These are phyloP conservation scores for Urophycis tenuis DNA, from an alignment of 2,797 vertebrate species.

Conservation along the genomic window DNA sequence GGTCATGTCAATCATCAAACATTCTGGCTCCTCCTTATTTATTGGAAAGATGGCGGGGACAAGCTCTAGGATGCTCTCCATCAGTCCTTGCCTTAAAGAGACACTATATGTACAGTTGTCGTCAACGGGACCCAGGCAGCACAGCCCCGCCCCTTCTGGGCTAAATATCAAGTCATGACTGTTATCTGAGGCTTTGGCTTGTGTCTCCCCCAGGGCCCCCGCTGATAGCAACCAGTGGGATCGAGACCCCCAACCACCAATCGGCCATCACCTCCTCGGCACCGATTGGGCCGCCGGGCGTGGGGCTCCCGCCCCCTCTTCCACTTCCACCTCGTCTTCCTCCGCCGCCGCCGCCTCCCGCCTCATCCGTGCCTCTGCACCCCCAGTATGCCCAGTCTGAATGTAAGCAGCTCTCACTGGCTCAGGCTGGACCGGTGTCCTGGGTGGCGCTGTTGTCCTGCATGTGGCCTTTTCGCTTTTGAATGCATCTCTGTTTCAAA, in stretches of 20 bases:
- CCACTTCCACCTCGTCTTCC: constrained; percentile 61
- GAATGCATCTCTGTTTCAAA: constrained; percentile 1
- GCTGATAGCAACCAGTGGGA: constrained; percentile 80
- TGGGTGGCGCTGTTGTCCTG: background rate
- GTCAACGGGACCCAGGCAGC: no score
- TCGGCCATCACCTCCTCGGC: constrained; percentile 61
- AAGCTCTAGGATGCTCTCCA: background rate
- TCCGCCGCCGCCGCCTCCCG: constrained; percentile 58
- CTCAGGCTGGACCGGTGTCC: constrained; percentile 38
- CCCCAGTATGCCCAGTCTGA: constrained; percentile 93
- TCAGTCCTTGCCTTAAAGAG: background rate
- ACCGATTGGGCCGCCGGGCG: constrained; percentile 66
- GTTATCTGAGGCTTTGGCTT: constrained; percentile 54
- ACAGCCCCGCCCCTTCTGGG: no score
- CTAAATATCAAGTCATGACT: background rate
- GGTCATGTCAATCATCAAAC: no score
- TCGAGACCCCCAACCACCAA: constrained; percentile 84
- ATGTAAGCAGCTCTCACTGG: constrained; percentile 79
- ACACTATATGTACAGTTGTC: no score
- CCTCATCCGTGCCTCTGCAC: constrained; percentile 80
- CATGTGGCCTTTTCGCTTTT: background rate
- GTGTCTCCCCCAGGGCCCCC: constrained; percentile 82
- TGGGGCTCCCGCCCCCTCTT: constrained; percentile 66
- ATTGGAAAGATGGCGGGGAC: background rate
- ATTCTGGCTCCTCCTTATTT: no score